Evolutionary conservation across 53 echinoderm and acorn worm genomes (phyloP).

Genomic region (Patiria pectinifera): DNA sequence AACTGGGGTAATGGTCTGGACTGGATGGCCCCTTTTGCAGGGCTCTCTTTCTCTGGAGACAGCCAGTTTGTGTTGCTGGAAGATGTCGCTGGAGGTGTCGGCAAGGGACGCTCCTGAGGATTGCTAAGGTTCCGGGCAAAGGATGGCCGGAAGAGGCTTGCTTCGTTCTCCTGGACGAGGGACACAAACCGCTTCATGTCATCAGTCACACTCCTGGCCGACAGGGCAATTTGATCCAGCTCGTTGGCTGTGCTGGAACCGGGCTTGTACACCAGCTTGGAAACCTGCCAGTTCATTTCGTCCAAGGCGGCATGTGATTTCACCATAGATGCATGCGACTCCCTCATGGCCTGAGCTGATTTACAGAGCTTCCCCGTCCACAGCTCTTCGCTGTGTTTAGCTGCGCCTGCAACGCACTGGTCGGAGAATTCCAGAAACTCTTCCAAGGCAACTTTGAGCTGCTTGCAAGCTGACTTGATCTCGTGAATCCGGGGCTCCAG

Average conservation of each 20-base stretch:
- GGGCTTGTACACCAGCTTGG: conserved; percentile 70
- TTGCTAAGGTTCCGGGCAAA: conserved; percentile 58
- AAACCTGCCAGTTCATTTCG: conserved; percentile 85
- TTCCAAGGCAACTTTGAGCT: conserved; percentile 84
- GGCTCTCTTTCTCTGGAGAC: conserved; percentile 83
- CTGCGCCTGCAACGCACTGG: conserved; percentile 74
- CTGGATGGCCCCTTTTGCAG: conserved; percentile 70
- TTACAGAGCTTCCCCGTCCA: conserved; percentile 79
- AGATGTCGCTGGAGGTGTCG: conserved; percentile 77
- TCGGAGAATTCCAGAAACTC: conserved; percentile 92
- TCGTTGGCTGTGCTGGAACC: conserved; percentile 69
- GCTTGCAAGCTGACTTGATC: conserved; percentile 91
- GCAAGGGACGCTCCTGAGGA: conserved; percentile 86
- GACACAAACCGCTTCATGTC: conserved; percentile 79
- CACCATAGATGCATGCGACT: conserved; percentile 72
- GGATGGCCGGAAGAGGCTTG: conserved; percentile 79
- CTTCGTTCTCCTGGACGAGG: conserved; percentile 79
- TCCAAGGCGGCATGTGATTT: conserved; percentile 72
- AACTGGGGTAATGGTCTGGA: conserved; percentile 81
- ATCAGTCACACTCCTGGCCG: conserved; percentile 74
- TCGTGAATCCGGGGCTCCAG: conserved; percentile 85
- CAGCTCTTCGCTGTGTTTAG: conserved; percentile 71
- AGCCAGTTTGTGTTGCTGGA: conserved; percentile 78
- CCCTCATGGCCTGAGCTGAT: conserved; percentile 70
- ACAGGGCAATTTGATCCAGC: conserved; percentile 83